Conservation (phyloP, 2,113 vertebrate species). For the Choloepus hoffmanni region DNA sequence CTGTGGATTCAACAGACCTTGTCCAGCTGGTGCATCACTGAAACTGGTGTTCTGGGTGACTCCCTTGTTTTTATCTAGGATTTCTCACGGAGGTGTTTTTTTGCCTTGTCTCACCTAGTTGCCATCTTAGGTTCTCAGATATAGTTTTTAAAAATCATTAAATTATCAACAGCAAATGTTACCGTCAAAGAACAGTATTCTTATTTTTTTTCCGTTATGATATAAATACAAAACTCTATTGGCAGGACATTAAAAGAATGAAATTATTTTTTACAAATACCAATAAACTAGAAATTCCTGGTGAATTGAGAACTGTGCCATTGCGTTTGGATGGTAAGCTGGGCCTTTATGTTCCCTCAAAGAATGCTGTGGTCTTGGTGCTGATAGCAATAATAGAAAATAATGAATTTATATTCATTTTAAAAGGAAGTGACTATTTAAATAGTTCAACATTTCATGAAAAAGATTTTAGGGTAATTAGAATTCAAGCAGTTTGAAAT, state of each 20-base stretch:
- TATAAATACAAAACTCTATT: neutral
- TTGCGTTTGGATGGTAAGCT: neutral
- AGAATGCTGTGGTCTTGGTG: neutral
- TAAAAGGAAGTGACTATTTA: conserved; percentile 12
- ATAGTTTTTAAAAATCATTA: neutral
- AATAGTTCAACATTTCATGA: neutral
- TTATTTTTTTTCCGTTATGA: neutral
- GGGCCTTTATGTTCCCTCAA: neutral
- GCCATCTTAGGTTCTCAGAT: too few species aligned
- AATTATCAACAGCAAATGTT: neutral
- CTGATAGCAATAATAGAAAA: neutral
- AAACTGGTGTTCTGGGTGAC: too few species aligned
- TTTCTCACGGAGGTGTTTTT: too few species aligned
- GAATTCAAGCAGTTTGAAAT: conserved; percentile 23
- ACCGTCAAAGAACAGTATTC: neutral
- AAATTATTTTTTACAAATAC: neutral
- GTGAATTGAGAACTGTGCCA: neutral
- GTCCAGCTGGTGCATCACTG: too few species aligned
- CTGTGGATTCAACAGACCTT: too few species aligned
- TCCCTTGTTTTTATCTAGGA: too few species aligned
- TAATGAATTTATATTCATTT: neutral
- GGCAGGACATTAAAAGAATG: neutral
- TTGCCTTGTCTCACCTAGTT: too few species aligned
- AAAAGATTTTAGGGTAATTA: conserved; percentile 53
- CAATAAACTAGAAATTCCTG: neutral